Evolutionary conservation across 53 echinoderm and acorn worm genomes (phyloP).

Genomic region (Glandiceps talaboti): DNA sequence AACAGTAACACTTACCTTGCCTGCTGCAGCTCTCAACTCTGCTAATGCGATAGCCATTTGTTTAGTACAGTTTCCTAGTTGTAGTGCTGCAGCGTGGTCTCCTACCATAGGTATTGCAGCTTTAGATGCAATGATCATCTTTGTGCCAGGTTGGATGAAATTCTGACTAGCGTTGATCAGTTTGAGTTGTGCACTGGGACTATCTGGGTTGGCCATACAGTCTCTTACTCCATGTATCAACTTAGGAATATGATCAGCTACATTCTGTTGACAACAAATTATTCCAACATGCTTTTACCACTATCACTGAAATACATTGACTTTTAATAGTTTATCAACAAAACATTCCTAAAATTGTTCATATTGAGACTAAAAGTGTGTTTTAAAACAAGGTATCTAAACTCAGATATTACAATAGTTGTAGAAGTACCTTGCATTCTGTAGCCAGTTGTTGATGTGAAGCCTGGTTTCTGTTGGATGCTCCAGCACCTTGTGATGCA

Average conservation of each 20-base stretch:
- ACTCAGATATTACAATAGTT: too few relatives aligned
- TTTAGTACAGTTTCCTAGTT: constrained; percentile 75
- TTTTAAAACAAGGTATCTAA: too few relatives aligned
- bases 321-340: too few relatives aligned
- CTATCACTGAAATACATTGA: too few relatives aligned
- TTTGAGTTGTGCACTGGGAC: constrained; percentile 62
- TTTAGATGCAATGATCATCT: constrained; percentile 61
- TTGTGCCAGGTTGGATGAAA: constrained; percentile 76
- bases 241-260: constrained; percentile 69
- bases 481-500: constrained; percentile 65
- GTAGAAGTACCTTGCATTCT: constrained; percentile 91
- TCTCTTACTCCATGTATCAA: constrained; percentile 71
- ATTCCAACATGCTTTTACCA: too few relatives aligned
- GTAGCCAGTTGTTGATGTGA: constrained; percentile 77
- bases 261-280: constrained; percentile 27
- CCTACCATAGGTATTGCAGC: constrained; percentile 73
- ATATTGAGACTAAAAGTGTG: too few relatives aligned
- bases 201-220: constrained; percentile 62
- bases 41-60: constrained; percentile 59
- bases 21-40: constrained; percentile 66
- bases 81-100: constrained; percentile 72
- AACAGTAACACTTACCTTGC: constrained; percentile 64
- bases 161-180: constrained; percentile 92
- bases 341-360: too few relatives aligned
- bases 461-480: constrained; percentile 60